Evolutionary conservation across 2,797 vertebrate genomes (phyloP).

Genomic region (Melanotaenia boesemani): DNA sequence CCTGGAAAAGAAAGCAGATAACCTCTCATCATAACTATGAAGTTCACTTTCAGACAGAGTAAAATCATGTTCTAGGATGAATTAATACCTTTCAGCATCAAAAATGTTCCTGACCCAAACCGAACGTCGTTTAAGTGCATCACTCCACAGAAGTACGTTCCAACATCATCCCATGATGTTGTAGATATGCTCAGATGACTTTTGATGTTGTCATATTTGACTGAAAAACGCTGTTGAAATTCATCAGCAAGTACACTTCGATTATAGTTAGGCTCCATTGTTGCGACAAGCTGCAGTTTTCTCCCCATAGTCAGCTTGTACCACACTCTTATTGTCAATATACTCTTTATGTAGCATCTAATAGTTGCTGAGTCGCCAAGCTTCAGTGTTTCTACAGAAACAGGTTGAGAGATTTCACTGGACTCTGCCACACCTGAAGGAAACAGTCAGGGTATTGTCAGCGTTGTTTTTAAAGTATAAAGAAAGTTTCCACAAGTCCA

Average conservation of each 20-base stretch:
- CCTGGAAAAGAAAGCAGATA: no score
- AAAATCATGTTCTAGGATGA: no score
- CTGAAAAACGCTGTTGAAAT: background rate
- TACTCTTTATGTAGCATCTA: slow-evolving; percentile 24
- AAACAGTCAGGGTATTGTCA: background rate
- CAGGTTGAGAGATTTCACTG: slow-evolving; percentile 31
- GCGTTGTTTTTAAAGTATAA: background rate
- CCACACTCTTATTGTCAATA: background rate
- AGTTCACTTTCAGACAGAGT: no score
- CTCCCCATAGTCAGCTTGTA: slow-evolving; percentile 32
- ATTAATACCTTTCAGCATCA: slow-evolving; percentile 30
- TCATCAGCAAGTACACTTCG: background rate
- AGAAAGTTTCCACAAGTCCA: background rate
- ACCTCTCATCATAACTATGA: no score
- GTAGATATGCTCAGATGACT: slow-evolving; percentile 27
- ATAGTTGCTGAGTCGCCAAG: slow-evolving; percentile 12
- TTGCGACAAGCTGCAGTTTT: slow-evolving; percentile 28
- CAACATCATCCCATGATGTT: slow-evolving; percentile 21
- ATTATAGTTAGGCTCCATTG: rapidly evolving
- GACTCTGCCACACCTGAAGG: slow-evolving; percentile 17
- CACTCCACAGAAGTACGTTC: slow-evolving; percentile 54
- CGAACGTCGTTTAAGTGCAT: background rate
- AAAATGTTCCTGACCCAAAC: slow-evolving; percentile 44
- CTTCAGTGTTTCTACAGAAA: slow-evolving; percentile 20
- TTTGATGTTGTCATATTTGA: background rate